Conservation (phyloP, 1,140 invertebrate genomes). For the Acyrthosiphon pisum region DNA sequence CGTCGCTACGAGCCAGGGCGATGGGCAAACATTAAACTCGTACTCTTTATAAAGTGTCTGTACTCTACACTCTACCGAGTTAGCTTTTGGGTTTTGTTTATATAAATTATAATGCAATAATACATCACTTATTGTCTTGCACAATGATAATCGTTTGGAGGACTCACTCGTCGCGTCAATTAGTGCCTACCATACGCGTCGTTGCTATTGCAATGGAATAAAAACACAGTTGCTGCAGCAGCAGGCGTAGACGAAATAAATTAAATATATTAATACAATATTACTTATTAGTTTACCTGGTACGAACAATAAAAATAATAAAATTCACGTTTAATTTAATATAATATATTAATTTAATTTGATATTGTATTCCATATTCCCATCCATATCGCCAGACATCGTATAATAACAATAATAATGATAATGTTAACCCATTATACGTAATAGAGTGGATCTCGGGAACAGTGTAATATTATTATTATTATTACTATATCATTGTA, state of each 20-base stretch:
- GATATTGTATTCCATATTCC: no score
- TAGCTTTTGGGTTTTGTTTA: neutral
- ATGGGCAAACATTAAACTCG: neutral
- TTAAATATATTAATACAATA: no score
- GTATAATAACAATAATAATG: no score
- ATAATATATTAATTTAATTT: no score
- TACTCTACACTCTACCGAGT: neutral
- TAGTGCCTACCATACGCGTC: neutral
- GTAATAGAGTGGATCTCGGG: neutral
- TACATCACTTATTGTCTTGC: neutral
- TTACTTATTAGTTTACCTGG: no score
- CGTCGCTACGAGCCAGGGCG: neutral
- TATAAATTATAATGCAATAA: neutral
- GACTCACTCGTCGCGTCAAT: neutral
- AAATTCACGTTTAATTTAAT: no score
- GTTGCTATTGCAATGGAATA: neutral
- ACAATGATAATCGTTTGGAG: neutral
- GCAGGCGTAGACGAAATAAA: neutral
- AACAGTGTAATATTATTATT: neutral
- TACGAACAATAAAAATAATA: no score
- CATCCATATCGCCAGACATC: no score
- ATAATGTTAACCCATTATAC: no score
- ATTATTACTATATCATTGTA: neutral
- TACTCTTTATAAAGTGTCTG: neutral
- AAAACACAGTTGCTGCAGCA: neutral